Evolutionary conservation across 1,140 invertebrate species (phyloP).

Genomic region (Ceratina japonica): DNA sequence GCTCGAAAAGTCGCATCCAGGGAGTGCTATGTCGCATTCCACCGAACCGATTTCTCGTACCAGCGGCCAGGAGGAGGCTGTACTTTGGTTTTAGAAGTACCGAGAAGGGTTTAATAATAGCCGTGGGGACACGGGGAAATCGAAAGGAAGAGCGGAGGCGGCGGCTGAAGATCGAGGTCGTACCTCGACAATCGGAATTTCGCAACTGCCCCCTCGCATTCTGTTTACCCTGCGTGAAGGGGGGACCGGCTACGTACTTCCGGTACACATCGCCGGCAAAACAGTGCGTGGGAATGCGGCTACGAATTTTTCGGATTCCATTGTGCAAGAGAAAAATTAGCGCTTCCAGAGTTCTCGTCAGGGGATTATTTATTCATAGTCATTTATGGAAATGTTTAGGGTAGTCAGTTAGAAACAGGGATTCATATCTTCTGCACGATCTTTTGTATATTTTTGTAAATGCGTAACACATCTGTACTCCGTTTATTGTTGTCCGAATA

Average conservation of each 20-base stretch:
- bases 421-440: background rate
- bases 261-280: background rate
- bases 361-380: no score
- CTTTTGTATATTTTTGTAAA: background rate
- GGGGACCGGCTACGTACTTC: background rate
- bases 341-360: no score
- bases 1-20: slow-evolving; percentile 41
- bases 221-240: slow-evolving; percentile 18
- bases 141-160: background rate
- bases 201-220: slow-evolving; percentile 33
- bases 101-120: no score
- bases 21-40: slow-evolving; percentile 60
- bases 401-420: no score
- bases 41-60: slow-evolving; percentile 1
- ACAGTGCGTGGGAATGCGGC: no score
- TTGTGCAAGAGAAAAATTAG: no score
- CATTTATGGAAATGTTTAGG: no score
- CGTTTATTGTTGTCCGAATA: background rate
- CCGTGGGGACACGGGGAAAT: background rate
- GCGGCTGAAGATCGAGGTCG: slow-evolving; percentile 62
- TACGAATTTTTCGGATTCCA: no score
- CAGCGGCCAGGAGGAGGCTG: no score
- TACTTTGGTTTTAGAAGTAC: no score
- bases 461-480: background rate
- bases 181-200: slow-evolving; percentile 61